phyloP scores from a whole-genome alignment of 1,140 invertebrate species.

The Drosophila ficusphila region DNA sequence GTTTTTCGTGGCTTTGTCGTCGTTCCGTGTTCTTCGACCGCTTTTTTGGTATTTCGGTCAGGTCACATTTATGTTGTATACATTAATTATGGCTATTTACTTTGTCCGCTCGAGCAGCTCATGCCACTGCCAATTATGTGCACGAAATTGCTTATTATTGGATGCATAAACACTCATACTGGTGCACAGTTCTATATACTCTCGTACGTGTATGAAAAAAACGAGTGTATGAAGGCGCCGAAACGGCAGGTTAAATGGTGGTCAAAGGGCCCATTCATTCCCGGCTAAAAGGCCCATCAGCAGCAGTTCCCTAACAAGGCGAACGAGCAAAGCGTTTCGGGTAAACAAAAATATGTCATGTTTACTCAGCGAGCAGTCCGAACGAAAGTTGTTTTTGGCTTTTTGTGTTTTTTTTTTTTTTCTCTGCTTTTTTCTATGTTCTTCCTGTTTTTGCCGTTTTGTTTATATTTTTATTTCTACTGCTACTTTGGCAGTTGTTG shows the following conservation, averaged over 20 bases:
- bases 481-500: conserved; percentile 54
- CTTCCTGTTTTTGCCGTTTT: conserved; percentile 13
- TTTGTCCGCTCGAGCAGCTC: conserved; percentile 36
- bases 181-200: conserved; percentile 6
- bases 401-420: conserved; percentile 15
- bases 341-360: conserved; percentile 74
- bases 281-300: conserved; percentile 68
- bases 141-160: conserved; percentile 81
- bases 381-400: conserved; percentile 43
- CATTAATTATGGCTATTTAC: conserved; percentile 82
- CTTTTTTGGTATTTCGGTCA: conserved; percentile 74
- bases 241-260: conserved; percentile 73
- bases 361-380: conserved; percentile 67
- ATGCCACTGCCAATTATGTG: conserved; percentile 73
- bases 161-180: conserved; percentile 56
- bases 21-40: conserved; percentile 25
- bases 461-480: conserved; percentile 47
- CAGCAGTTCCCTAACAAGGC: conserved; percentile 16
- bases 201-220: conserved; percentile 3
- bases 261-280: conserved; percentile 66
- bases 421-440: too few relatives aligned
- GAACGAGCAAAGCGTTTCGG: conserved; percentile 36
- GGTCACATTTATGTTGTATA: conserved; percentile 82
- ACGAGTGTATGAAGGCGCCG: conserved; percentile 33
- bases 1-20: conserved; percentile 9